Conservation (phyloP, 1,140 invertebrate genomes). For the Bactericera cockerelli region DNA sequence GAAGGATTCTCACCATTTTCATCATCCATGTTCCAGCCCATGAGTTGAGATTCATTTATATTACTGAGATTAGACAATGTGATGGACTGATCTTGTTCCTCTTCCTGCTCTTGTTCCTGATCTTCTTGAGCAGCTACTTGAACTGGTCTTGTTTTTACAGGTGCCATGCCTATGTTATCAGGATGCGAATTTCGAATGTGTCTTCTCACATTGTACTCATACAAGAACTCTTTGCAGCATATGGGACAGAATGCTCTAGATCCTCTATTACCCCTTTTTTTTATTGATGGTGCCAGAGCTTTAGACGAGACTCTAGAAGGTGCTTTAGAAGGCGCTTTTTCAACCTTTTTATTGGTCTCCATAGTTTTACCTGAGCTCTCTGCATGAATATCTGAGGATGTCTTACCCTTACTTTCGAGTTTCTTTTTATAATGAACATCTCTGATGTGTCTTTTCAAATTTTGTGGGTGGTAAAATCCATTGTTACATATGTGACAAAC, state of each 20-base stretch:
- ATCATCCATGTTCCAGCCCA: constrained; percentile 4
- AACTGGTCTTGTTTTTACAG: neutral
- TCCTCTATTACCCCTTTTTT: too few relatives aligned
- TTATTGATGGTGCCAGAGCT: too few relatives aligned
- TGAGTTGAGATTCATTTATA: constrained; percentile 1
- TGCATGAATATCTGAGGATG: too few relatives aligned
- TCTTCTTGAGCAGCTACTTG: neutral
- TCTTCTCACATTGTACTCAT: neutral
- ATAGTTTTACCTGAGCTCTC: too few relatives aligned
- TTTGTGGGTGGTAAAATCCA: constrained; percentile 5
- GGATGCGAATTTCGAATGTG: neutral
- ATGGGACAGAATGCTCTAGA: neutral
- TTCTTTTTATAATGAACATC: constrained; percentile 3
- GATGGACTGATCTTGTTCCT: constrained; percentile 4
- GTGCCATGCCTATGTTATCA: neutral
- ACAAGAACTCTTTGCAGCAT: neutral
- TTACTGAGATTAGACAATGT: neutral
- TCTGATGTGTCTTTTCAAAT: constrained; percentile 2
- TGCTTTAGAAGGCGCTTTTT: neutral
- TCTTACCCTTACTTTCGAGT: neutral
- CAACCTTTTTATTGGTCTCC: too few relatives aligned
- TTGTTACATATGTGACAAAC: constrained; percentile 2
- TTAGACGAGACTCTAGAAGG: neutral
- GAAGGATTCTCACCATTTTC: neutral
- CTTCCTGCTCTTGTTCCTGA: neutral